Evolutionary conservation across 2,113 vertebrate genomes (phyloP), one percentile per base, ranked within the genome.

Genomic region (Catharus fuscescens): DNA sequence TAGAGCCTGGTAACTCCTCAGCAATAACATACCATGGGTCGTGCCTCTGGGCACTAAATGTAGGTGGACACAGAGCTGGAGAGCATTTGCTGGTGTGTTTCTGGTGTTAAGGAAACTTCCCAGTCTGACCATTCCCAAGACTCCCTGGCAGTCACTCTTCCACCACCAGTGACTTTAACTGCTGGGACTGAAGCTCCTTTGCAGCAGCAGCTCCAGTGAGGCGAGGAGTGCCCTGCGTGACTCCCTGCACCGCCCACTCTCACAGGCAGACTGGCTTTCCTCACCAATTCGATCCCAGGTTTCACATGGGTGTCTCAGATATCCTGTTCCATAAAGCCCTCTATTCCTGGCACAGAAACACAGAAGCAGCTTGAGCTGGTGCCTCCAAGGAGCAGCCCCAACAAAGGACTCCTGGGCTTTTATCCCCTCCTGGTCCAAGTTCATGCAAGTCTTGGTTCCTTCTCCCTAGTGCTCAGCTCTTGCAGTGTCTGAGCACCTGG

Each of bases 111-210:
- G 48, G 65, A n/a, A 54, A 24, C 56, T 62, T 69, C 28, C 26
- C 38, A 31, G 28, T 28, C 14, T 84, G 69, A 17, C n/a, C 15
- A 25, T 79, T 47, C 7, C 53, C 47, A 15, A 52, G 28, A 12
- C 28, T 38, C 44, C 40, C n/a, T 45, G 38, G 56, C 54, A 47
- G 47, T 54, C 64, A 8, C 47, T 17, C n/a, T 70, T 59, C 64
- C 24, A 24, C n/a, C 38, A 45, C 12, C 45, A 60, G 45, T 0
- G 3, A 10, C 38, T 53, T 38, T 5, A 32, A 5, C 23, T n/a
- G 38, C 15, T 62, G 56, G 38, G 15, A n/a, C 24, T n/a, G 54
- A 23, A 60, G 32, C 18, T 23, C n/a, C 47, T 70, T 29, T 61
- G 38, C 73, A 69, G 64, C 12, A 26, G 54, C 64, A 44, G 54